phyloP scores from a whole-genome alignment of 2,113 vertebrate species.

The Megalops atlanticus region DNA sequence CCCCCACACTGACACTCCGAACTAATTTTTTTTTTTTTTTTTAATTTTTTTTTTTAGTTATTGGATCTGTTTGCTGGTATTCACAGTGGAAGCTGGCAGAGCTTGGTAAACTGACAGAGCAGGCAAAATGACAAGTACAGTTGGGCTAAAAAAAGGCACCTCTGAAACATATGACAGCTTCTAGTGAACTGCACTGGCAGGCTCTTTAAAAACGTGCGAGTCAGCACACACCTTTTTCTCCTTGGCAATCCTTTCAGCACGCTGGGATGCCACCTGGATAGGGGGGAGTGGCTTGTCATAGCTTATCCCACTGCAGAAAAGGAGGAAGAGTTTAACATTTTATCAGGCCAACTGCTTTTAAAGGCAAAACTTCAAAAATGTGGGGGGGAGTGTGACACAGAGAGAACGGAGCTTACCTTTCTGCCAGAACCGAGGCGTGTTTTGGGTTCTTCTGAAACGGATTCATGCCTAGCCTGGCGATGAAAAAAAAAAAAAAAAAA shows the following conservation, averaged over 20 bases:
- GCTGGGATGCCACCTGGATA: conserved; percentile 86
- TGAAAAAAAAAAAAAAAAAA: conserved; percentile 24
- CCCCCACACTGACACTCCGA: no score
- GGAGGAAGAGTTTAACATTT: not conserved
- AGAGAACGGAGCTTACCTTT: conserved; percentile 71
- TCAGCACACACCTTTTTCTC: conserved; percentile 82
- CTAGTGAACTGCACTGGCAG: no score
- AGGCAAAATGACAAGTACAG: no score
- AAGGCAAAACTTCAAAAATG: no score
- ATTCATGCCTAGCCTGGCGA: conserved; percentile 86
- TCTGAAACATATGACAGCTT: no score
- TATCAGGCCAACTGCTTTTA: not conserved
- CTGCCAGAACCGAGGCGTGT: conserved; percentile 85
- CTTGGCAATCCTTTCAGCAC: conserved; percentile 89
- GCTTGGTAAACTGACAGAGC: no score
- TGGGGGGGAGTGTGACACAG: not conserved
- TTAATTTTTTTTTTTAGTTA: no score
- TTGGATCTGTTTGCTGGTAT: no score
- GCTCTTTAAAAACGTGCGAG: not conserved
- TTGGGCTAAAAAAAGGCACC: no score
- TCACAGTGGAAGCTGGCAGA: no score
- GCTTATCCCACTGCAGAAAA: conserved; percentile 79
- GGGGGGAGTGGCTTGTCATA: conserved; percentile 90
- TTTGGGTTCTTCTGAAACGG: conserved; percentile 95
- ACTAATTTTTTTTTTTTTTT: no score